Evolutionary conservation across 2,797 vertebrate species (phyloP), one percentile per base, ranked within the genome.

Genomic region (Pteropus rufus): DNA sequence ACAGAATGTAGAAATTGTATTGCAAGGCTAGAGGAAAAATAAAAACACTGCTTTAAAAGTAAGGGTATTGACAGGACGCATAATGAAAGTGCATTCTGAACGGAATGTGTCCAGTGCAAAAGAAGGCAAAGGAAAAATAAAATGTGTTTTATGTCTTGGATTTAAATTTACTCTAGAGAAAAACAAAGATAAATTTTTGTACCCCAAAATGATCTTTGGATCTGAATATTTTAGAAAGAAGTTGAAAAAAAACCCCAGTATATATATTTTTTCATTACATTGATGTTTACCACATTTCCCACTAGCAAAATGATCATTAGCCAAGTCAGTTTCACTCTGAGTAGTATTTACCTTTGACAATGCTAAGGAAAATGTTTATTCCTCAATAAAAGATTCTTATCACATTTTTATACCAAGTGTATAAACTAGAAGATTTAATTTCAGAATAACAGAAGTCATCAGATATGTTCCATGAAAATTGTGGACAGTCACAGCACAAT

Each of bases 111-210:
- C 8, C 26, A 23, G 31, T 73, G 36, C 16, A 31, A 79, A 91
- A 84, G 31, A 93, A 73, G 11, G 41, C 26, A n/a, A 87, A 96
- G 95, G 18, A 73, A 41, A 92, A 95, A 90, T 54, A 93, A 88
- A 94, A 94, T 24, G 15, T 41, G 2, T 54, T 95, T 0, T 14
- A 31, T 54, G 60, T 29, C 16, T 49, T 92, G 10, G 49, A 58
- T 69, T 86, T 85, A 92, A 77, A 64, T 62, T 75, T 92, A 69
- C 83, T 93, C 15, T 60, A 46, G 64, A 84, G 19, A 46, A 83
- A 93, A 90, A 44, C 4, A 81, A 84, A 84, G 5, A 31, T 26
- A 67, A 75, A 26, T 41, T 24, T 56, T 39, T 90, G 16, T 31
- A 56, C 7, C 7, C 7, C 1, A 85, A 81, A 41, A 31, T 93